Conservation (phyloP, 1,140 invertebrate species). For the Pseudomyrmex flavicornis region DNA sequence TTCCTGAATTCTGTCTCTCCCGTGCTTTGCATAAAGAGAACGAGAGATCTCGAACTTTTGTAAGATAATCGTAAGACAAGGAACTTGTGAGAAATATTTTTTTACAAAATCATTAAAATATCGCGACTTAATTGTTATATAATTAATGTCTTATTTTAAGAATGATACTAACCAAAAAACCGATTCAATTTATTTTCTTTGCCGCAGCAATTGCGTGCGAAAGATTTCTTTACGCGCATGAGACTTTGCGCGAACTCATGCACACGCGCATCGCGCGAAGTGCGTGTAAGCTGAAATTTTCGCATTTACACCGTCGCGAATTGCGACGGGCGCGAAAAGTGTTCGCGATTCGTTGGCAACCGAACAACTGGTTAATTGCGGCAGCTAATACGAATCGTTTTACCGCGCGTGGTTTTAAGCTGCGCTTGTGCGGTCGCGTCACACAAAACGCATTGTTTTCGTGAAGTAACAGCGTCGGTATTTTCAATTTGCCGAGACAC, state of each 20-base stretch:
- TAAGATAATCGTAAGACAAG: no score
- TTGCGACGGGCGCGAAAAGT: not conserved
- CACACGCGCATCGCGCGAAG: not conserved
- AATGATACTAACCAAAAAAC: no score
- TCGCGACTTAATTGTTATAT: no score
- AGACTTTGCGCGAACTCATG: not conserved
- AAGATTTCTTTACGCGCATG: not conserved
- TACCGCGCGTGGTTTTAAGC: conserved; percentile 15
- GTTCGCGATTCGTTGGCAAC: conserved; percentile 39
- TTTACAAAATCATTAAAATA: no score
- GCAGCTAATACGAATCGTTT: conserved; percentile 11
- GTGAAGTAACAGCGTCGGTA: conserved; percentile 16
- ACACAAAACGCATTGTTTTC: conserved; percentile 10
- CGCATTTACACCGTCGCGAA: conserved; percentile 7
- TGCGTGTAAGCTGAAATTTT: not conserved
- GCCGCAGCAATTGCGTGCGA: not conserved
- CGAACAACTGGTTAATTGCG: conserved; percentile 46
- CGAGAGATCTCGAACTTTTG: no score
- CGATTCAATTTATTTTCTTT: not conserved
- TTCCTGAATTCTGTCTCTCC: not conserved
- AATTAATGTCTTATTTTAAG: no score
- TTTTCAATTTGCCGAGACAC: conserved; percentile 40
- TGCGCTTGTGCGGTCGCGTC: not conserved
- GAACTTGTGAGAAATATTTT: no score
- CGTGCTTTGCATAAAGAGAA: no score